These are phyloP conservation scores for Oophaga pumilio DNA, from an alignment of 2,113 vertebrate species.

Conservation along the genomic window DNA sequence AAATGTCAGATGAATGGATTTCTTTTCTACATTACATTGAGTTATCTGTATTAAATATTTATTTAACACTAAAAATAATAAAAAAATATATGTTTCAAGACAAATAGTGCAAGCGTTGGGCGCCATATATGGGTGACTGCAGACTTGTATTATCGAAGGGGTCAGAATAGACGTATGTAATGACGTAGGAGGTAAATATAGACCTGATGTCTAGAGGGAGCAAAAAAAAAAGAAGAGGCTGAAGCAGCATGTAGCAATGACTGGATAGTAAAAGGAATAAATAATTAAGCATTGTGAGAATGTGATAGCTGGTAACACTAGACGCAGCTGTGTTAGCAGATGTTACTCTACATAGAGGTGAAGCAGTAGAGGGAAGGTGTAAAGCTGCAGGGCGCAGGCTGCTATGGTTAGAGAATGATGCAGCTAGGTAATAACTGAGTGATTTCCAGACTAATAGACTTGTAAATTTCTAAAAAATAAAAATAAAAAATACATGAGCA, in stretches of 20 bases:
- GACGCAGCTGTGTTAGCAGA: not conserved
- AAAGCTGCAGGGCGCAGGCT: not conserved
- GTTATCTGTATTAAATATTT: not conserved
- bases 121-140: not conserved
- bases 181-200: slow-evolving; percentile 26
- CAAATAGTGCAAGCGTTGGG: too few relatives aligned
- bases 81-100: not conserved
- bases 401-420: not conserved
- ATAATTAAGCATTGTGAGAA: not conserved
- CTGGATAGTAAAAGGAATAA: not conserved
- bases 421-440: not conserved
- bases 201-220: not conserved
- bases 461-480: not conserved
- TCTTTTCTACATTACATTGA: not conserved
- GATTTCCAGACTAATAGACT: not conserved
- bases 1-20: not conserved
- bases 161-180: slow-evolving; percentile 8
- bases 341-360: not conserved
- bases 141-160: not conserved
- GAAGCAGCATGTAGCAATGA: not conserved
- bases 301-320: not conserved
- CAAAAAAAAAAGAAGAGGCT: not conserved
- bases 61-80: too few relatives aligned
- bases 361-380: not conserved
- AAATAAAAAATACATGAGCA: not conserved